Conservation (phyloP, 2,888 invertebrate genomes). For the Plebejus anna region DNA sequence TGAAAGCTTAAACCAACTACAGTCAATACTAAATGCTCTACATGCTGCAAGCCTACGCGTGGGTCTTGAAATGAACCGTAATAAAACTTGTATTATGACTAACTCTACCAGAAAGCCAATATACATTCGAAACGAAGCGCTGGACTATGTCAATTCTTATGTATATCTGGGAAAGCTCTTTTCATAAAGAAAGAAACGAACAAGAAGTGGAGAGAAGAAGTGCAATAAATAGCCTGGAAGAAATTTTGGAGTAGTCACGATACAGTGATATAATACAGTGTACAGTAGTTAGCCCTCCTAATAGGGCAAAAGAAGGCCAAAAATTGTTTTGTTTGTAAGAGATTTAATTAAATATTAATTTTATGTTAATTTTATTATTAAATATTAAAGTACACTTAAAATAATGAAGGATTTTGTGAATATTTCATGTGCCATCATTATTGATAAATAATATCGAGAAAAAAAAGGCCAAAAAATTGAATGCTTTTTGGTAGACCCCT, state of each 20-base stretch:
- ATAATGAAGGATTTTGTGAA: no score
- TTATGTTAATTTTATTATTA: no score
- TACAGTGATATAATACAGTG: no score
- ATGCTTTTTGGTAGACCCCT: no score
- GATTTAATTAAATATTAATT: no score
- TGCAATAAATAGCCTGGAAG: not conserved
- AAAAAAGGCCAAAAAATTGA: no score
- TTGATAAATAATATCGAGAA: no score
- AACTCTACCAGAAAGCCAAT: not conserved
- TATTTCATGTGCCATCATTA: no score
- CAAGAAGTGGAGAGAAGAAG: not conserved
- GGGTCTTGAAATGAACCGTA: slow-evolving; percentile 35
- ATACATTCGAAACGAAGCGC: not conserved
- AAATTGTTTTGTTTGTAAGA: no score
- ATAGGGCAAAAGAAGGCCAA: no score
- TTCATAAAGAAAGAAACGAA: not conserved
- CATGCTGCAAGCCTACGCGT: slow-evolving; percentile 26
- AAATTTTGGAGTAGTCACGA: not conserved
- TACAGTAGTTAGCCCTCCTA: no score
- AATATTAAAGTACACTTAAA: no score
- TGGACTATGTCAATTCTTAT: not conserved
- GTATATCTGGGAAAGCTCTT: not conserved
- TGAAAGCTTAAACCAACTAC: slow-evolving; percentile 21
- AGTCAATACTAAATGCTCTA: slow-evolving; percentile 28
- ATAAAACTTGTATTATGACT: not conserved